Conservation (phyloP, 2,797 vertebrate species). For the Otolemur crassicaudatus region DNA sequence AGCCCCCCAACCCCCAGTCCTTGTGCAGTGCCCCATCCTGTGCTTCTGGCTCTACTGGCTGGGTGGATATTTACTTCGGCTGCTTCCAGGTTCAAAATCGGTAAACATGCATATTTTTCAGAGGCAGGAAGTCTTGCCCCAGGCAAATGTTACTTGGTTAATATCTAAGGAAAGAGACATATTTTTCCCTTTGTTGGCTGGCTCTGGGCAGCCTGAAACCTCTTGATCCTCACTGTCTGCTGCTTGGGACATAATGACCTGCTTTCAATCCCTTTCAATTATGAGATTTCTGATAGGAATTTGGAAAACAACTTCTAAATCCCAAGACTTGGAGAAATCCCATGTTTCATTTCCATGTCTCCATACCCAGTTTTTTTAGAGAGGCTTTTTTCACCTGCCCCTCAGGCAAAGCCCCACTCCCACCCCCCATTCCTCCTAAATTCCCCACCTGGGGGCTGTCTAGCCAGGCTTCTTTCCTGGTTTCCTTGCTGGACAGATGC, state of each 20-base stretch:
- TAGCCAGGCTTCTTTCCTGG: not conserved
- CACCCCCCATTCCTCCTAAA: rapidly evolving
- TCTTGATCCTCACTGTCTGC: constrained; percentile 59
- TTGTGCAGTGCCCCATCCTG: not conserved
- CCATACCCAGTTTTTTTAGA: constrained; percentile 4
- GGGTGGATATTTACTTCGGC: not conserved
- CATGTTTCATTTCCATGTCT: constrained; percentile 2
- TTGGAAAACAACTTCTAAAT: constrained; percentile 50
- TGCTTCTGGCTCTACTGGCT: not conserved
- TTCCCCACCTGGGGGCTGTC: not conserved
- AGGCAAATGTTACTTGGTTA: not conserved
- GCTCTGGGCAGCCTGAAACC: constrained; percentile 57
- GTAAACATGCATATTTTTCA: not conserved
- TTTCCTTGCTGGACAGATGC: not conserved
- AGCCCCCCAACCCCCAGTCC: not conserved
- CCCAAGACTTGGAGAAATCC: constrained; percentile 52
- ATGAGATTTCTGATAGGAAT: constrained; percentile 77
- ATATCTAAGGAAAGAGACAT: constrained; percentile 21
- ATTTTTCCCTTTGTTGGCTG: constrained; percentile 50
- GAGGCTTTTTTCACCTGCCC: not conserved
- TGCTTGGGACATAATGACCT: constrained; percentile 58
- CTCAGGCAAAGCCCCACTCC: not conserved
- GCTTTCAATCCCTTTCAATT: constrained; percentile 68
- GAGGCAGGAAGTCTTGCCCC: not conserved
- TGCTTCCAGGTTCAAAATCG: not conserved